Percentiles rank a stretch among this genome's conserved stretches.
These are phyloP conservation scores for Discoglossus pictus DNA, from an alignment of 2,797 vertebrate genomes.

Conservation along the genomic window DNA sequence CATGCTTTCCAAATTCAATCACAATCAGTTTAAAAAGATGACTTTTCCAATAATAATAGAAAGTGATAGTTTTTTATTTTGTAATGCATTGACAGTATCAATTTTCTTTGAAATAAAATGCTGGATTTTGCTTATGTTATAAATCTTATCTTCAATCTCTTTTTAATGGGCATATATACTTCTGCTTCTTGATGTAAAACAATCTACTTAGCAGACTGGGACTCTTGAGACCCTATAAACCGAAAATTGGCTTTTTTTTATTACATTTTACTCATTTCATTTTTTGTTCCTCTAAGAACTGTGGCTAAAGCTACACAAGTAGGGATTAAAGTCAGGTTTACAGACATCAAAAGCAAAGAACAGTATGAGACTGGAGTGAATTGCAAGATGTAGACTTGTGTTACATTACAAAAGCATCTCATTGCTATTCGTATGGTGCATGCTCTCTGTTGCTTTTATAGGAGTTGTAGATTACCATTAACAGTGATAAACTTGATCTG, in stretches of 20 bases:
- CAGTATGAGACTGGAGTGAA: constrained; percentile 61
- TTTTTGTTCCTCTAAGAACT: constrained; percentile 57
- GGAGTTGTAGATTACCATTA: constrained; percentile 67
- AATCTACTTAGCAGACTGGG: constrained; percentile 37
- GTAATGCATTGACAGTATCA: not conserved
- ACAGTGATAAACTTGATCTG: constrained; percentile 63
- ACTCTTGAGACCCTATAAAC: constrained; percentile 48
- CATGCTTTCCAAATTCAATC: not conserved
- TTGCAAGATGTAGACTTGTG: constrained; percentile 49
- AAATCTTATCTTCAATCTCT: constrained; percentile 39
- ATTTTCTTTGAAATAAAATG: constrained; percentile 7
- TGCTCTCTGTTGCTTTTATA: constrained; percentile 55
- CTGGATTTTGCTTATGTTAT: not conserved
- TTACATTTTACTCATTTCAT: constrained; percentile 54
- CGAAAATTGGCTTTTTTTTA: constrained; percentile 20
- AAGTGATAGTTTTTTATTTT: not conserved
- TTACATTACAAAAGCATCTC: constrained; percentile 61
- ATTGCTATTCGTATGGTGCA: constrained; percentile 65
- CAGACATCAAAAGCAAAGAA: constrained; percentile 62
- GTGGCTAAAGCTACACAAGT: constrained; percentile 58
- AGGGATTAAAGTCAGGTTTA: constrained; percentile 66
- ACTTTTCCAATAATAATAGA: constrained; percentile 17
- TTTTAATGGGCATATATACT: constrained; percentile 34
- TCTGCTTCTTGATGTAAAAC: constrained; percentile 53
- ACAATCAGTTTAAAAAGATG: not conserved